A percentile compares a stretch with the other conserved stretches of the same genome.
phyloP scores from a whole-genome alignment of 2,888 invertebrate species.

The Drosophila anomalata region DNA sequence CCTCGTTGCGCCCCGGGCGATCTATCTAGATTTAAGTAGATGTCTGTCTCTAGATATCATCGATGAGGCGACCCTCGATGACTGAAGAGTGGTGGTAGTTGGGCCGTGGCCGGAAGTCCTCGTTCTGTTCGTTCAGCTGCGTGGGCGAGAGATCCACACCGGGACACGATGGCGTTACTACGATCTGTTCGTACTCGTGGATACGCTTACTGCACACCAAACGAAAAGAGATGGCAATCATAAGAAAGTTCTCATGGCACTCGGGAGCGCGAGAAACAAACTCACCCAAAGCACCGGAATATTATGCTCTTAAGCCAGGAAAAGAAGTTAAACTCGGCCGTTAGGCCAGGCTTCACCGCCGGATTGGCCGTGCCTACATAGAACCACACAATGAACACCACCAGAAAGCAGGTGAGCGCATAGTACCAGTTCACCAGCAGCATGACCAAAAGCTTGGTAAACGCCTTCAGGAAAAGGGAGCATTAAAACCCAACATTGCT shows the following conservation, averaged over 20 bases:
- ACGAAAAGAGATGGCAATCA: neutral
- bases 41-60: slow-evolving; percentile 69
- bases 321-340: slow-evolving; percentile 92
- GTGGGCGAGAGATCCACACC: slow-evolving; percentile 92
- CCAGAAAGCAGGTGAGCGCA: slow-evolving; percentile 92
- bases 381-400: slow-evolving; percentile 94
- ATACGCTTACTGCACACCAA: slow-evolving; percentile 88
- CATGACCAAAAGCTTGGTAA: slow-evolving; percentile 94
- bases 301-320: slow-evolving; percentile 90
- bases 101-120: slow-evolving; percentile 95
- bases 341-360: slow-evolving; percentile 96
- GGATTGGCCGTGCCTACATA: slow-evolving; percentile 98
- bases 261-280: slow-evolving; percentile 6
- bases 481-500: neutral
- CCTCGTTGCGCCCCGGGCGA: slow-evolving; percentile 15
- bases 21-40: slow-evolving; percentile 5
- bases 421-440: slow-evolving; percentile 97
- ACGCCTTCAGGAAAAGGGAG: slow-evolving; percentile 86
- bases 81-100: slow-evolving; percentile 96
- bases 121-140: slow-evolving; percentile 96
- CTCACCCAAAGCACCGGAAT: slow-evolving; percentile 91
- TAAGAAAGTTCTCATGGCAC: neutral
- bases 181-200: slow-evolving; percentile 93
- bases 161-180: slow-evolving; percentile 92
- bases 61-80: slow-evolving; percentile 86